Conservation (phyloP, 2,797 vertebrate genomes). For the Coluber constrictor region DNA sequence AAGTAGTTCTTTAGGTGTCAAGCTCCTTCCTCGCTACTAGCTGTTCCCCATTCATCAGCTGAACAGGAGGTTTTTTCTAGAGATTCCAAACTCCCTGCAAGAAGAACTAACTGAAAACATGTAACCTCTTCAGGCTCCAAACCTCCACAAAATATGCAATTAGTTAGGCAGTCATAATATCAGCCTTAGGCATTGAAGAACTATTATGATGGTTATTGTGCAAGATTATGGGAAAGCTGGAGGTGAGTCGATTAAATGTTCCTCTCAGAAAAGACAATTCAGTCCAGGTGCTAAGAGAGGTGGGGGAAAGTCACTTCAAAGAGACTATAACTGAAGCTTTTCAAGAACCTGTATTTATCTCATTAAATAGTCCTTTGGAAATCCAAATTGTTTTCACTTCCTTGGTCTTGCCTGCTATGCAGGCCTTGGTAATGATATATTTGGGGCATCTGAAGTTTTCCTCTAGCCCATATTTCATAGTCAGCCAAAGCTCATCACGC, state of each 20-base stretch:
- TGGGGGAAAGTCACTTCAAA: neutral
- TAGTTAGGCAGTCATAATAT: neutral
- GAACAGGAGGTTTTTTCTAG: neutral
- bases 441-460: neutral
- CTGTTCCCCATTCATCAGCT: neutral
- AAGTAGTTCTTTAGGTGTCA: neutral
- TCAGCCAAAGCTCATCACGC: neutral
- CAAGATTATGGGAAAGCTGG: neutral
- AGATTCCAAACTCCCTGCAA: neutral
- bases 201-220: neutral
- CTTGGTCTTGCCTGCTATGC: neutral
- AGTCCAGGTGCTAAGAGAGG: neutral
- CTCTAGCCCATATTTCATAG: neutral
- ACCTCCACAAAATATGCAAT: neutral
- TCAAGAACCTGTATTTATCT: neutral
- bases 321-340: neutral
- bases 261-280: neutral
- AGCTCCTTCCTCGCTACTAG: neutral
- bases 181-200: slow-evolving; percentile 16
- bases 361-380: neutral
- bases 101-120: neutral
- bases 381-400: neutral
- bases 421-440: neutral
- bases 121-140: neutral
- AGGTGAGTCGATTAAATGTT: neutral